These are phyloP conservation scores for Bubo blakistoni DNA, from an alignment of 2,113 vertebrate species.

Conservation along the genomic window DNA sequence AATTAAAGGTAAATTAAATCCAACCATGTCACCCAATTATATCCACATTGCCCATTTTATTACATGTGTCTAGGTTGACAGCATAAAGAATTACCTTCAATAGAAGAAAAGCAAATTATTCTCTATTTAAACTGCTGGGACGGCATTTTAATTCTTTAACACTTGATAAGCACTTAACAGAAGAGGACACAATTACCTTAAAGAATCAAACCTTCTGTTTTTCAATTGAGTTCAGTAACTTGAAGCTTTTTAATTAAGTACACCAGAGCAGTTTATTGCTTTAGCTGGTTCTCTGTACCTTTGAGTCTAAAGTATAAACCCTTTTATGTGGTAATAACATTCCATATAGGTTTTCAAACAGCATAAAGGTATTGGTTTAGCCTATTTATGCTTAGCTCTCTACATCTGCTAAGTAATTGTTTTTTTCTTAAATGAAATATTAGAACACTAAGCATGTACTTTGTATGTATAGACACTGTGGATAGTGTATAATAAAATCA, in stretches of 20 bases:
- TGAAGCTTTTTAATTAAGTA: slow-evolving; percentile 73
- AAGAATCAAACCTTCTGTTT: slow-evolving; percentile 64
- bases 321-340: slow-evolving; percentile 66
- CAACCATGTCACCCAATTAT: slow-evolving; percentile 61
- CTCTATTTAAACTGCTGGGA: slow-evolving; percentile 57
- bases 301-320: slow-evolving; percentile 57
- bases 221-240: slow-evolving; percentile 63
- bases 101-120: slow-evolving; percentile 66
- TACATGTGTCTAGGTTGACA: slow-evolving; percentile 57
- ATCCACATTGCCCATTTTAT: slow-evolving; percentile 52
- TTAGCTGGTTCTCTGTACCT: slow-evolving; percentile 58
- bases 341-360: slow-evolving; percentile 52
- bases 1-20: slow-evolving; percentile 71
- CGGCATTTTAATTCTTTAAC: slow-evolving; percentile 64
- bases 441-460: slow-evolving; percentile 32
- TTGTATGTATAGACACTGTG: slow-evolving; percentile 32
- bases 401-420: slow-evolving; percentile 63
- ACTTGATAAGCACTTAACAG: slow-evolving; percentile 65
- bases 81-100: slow-evolving; percentile 67
- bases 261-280: slow-evolving; percentile 67
- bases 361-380: slow-evolving; percentile 38
- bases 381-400: slow-evolving; percentile 38
- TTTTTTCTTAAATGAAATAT: slow-evolving; percentile 63
- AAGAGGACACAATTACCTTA: slow-evolving; percentile 64
- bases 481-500: slow-evolving; percentile 60